A percentile compares a stretch with the other conserved stretches of the same genome.
Evolutionary conservation across 2,113 vertebrate genomes (phyloP).

Genomic region (Microtus montanus): DNA sequence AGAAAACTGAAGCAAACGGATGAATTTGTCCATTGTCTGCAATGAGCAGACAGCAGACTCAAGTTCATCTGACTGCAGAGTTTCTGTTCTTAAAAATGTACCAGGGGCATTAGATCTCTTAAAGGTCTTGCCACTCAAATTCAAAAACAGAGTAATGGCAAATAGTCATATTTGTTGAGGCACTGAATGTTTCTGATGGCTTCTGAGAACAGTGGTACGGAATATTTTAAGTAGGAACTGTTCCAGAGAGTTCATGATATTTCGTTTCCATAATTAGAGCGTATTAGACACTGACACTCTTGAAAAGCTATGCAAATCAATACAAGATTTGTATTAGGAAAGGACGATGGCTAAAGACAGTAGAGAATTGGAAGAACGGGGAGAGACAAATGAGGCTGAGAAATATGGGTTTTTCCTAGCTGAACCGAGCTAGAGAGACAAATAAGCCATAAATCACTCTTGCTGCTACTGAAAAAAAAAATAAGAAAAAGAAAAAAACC

Average conservation of each 20-base stretch:
- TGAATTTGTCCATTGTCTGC: slow-evolving; percentile 34
- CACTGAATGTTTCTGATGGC: slow-evolving; percentile 17
- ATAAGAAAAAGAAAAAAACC: slow-evolving; percentile 36
- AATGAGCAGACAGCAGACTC: not conserved
- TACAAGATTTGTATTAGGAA: slow-evolving; percentile 57
- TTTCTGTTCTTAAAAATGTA: not conserved
- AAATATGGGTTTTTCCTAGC: slow-evolving; percentile 63
- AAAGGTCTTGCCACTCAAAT: slow-evolving; percentile 42
- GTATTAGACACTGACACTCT: not conserved
- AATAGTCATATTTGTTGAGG: slow-evolving; percentile 51
- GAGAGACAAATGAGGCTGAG: slow-evolving; percentile 9
- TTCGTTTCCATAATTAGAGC: slow-evolving; percentile 49
- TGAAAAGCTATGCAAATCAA: slow-evolving; percentile 55
- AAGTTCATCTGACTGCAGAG: slow-evolving; percentile 47
- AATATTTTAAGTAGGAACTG: slow-evolving; percentile 61
- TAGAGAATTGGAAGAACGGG: slow-evolving; percentile 18
- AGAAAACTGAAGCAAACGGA: slow-evolving; percentile 44
- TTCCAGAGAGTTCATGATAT: slow-evolving; percentile 53
- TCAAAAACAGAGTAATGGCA: slow-evolving; percentile 52
- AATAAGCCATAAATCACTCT: slow-evolving; percentile 68
- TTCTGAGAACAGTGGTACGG: slow-evolving; percentile 38
- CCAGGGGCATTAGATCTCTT: not conserved
- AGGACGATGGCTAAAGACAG: not conserved
- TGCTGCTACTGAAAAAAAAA: slow-evolving; percentile 57
- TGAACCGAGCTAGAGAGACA: slow-evolving; percentile 16